These are phyloP conservation scores for Pomatostomus ruficeps DNA, from an alignment of 2,113 vertebrate genomes.

Conservation along the genomic window DNA sequence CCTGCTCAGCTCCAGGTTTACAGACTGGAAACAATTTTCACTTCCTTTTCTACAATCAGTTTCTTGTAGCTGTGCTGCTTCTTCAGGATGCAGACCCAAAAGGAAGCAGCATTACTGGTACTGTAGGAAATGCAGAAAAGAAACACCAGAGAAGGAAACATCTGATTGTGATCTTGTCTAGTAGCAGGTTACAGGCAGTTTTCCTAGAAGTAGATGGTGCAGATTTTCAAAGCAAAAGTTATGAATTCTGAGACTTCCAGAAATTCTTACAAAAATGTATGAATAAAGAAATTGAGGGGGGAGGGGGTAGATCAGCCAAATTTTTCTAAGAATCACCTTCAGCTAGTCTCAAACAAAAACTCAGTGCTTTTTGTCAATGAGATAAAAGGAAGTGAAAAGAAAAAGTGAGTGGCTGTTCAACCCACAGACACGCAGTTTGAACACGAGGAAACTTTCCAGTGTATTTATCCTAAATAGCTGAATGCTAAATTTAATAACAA, in stretches of 20 bases:
- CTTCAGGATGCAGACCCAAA: background rate
- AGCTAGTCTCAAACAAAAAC: background rate
- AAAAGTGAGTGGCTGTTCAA: background rate
- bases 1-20: background rate
- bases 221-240: background rate
- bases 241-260: background rate
- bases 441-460: background rate
- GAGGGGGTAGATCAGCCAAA: background rate
- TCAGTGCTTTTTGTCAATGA: background rate
- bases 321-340: background rate
- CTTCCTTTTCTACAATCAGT: conserved; percentile 1
- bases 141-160: background rate
- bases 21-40: background rate
- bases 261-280: background rate
- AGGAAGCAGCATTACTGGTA: background rate
- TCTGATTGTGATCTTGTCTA: background rate
- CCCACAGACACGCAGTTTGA: background rate
- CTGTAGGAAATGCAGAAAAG: background rate
- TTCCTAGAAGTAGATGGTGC: background rate
- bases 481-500: background rate
- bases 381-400: conserved; percentile 14
- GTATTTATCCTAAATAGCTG: background rate
- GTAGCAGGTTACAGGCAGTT: background rate
- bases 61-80: background rate
- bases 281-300: background rate